Evolutionary conservation across 2,888 invertebrate species (phyloP).

Genomic region (Ornithoptera priamus): DNA sequence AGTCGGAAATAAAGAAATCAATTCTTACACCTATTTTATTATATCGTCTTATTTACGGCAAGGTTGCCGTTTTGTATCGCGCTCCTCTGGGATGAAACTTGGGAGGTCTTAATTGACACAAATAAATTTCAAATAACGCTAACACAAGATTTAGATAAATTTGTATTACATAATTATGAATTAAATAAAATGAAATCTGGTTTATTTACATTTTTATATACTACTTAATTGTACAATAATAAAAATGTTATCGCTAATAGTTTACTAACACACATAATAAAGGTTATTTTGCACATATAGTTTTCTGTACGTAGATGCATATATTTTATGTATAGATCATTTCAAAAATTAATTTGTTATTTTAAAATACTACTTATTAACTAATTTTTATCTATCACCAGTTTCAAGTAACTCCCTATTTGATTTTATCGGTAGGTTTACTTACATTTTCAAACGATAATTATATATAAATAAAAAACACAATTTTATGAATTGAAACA

Average conservation of each 20-base stretch:
- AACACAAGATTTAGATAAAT: background rate
- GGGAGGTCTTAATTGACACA: conserved; percentile 23
- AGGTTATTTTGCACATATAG: conserved; percentile 6
- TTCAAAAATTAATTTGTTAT: conserved; percentile 22
- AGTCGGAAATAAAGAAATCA: conserved; percentile 46
- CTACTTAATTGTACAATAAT: background rate
- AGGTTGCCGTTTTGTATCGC: conserved; percentile 9
- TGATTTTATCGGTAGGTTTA: conserved; percentile 13
- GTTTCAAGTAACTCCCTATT: conserved; percentile 20
- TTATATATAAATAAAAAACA: background rate
- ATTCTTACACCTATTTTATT: conserved; percentile 41
- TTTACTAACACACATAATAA: conserved; percentile 20
- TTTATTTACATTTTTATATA: conserved; percentile 23
- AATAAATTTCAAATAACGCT: conserved; percentile 6
- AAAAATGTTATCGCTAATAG: conserved; percentile 16
- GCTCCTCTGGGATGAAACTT: conserved; percentile 19
- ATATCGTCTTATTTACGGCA: conserved; percentile 38
- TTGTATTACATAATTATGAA: background rate
- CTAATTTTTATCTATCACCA: conserved; percentile 28
- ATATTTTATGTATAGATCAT: conserved; percentile 20
- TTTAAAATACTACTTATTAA: conserved; percentile 17
- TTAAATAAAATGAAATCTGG: conserved; percentile 5
- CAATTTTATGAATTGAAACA: background rate
- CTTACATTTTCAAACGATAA: background rate
- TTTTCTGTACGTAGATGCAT: conserved; percentile 8